phyloP scores from a whole-genome alignment of 2,888 invertebrate genomes.

The Ceriagrion tenellum region DNA sequence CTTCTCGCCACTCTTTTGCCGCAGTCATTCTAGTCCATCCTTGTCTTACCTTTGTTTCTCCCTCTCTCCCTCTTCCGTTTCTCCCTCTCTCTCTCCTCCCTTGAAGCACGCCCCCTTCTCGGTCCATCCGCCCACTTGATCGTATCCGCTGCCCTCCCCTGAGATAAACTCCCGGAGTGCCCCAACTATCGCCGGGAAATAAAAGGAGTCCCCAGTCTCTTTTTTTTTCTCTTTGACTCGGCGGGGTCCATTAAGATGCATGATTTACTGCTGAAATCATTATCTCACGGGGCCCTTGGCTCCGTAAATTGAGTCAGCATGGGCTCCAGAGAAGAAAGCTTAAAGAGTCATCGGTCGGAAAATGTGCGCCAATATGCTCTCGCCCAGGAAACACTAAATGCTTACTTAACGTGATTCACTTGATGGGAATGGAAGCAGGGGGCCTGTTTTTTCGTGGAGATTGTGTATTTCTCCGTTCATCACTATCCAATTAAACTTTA shows the following conservation, averaged over 20 bases:
- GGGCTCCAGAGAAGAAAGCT: neutral
- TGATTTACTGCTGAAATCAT: conserved; percentile 3
- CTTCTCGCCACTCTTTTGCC: neutral
- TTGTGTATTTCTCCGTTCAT: too few species aligned
- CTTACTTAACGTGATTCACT: too few species aligned
- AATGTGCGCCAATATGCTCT: neutral
- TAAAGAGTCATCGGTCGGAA: neutral
- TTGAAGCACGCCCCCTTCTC: too few species aligned
- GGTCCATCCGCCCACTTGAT: neutral
- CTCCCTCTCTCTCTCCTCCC: neutral
- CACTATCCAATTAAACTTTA: too few species aligned
- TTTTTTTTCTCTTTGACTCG: neutral
- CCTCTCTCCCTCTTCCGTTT: neutral
- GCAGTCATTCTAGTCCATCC: neutral
- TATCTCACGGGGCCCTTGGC: neutral
- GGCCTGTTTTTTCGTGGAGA: too few species aligned
- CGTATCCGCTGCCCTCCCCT: neutral
- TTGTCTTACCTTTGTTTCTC: neutral
- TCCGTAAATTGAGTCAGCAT: neutral
- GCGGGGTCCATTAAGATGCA: conserved; percentile 6
- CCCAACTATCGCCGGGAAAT: neutral
- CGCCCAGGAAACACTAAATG: neutral
- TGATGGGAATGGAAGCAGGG: too few species aligned
- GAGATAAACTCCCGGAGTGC: neutral
- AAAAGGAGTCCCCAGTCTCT: neutral